Evolutionary conservation across 2,113 vertebrate genomes (phyloP).

Genomic region (Kobus ellipsiprymnus): DNA sequence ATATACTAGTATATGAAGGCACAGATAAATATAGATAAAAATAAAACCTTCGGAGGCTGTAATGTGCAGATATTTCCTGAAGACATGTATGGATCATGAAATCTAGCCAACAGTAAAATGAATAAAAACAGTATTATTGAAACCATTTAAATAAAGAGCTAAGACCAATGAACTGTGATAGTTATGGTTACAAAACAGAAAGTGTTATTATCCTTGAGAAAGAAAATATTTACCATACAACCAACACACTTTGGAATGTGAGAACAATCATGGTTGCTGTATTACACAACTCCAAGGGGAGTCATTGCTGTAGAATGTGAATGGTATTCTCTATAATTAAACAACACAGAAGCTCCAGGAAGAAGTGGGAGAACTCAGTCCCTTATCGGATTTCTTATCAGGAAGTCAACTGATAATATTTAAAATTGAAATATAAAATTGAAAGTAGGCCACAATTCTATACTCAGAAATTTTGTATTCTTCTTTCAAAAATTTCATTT

Average conservation of each 20-base stretch:
- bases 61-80: background rate
- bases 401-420: background rate
- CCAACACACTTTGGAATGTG: background rate
- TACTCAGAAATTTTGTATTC: background rate
- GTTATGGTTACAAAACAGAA: background rate
- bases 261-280: background rate
- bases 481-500: background rate
- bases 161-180: background rate
- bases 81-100: background rate
- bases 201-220: background rate
- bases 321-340: background rate
- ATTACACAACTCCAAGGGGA: background rate
- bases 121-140: conserved; percentile 17
- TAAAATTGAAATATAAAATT: background rate
- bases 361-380: background rate
- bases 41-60: background rate
- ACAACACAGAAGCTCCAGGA: background rate
- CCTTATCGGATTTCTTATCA: background rate
- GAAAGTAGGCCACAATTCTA: background rate
- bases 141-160: background rate
- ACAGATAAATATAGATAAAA: background rate
- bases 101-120: background rate
- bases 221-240: background rate
- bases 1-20: background rate
- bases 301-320: background rate